Percentiles rank a stretch among this genome's conserved stretches.
These are phyloP conservation scores for Poeciliopsis occidentalis DNA, from an alignment of 2,113 vertebrate genomes.

Conservation along the genomic window DNA sequence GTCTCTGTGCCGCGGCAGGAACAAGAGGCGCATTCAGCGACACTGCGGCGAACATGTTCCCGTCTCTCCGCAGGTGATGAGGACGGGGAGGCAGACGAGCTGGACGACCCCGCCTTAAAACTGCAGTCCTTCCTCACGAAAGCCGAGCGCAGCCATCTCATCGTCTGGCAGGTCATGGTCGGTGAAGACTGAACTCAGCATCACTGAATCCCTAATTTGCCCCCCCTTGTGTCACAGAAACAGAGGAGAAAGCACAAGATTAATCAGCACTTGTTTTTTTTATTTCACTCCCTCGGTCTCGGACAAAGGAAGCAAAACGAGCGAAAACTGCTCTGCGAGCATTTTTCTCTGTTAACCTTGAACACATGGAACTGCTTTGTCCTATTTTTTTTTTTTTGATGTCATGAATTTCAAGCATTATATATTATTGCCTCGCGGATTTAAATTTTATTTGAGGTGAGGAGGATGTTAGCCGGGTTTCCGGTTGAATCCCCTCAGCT, in stretches of 20 bases:
- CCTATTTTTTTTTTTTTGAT: slow-evolving; percentile 1
- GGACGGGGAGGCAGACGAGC: slow-evolving; percentile 85
- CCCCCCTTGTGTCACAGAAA: slow-evolving; percentile 11
- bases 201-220: neutral
- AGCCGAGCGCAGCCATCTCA: slow-evolving; percentile 97
- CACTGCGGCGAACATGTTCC: neutral
- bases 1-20: slow-evolving; percentile 22
- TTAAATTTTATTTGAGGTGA: slow-evolving; percentile 43
- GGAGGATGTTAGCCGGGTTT: neutral
- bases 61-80: slow-evolving; percentile 86
- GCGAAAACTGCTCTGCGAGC: slow-evolving; percentile 35
- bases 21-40: accelerated
- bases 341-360: slow-evolving; percentile 14
- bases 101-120: slow-evolving; percentile 85
- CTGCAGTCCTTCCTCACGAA: slow-evolving; percentile 91
- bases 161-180: slow-evolving; percentile 93
- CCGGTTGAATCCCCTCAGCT: neutral
- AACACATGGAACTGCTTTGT: slow-evolving; percentile 77
- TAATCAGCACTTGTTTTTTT: slow-evolving; percentile 63
- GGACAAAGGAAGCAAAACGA: slow-evolving; percentile 35
- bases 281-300: slow-evolving; percentile 29
- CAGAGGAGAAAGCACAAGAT: slow-evolving; percentile 25
- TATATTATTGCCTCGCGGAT: slow-evolving; percentile 19
- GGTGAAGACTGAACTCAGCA: slow-evolving; percentile 81
- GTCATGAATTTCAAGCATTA: slow-evolving; percentile 28